These are phyloP conservation scores for Dendropsophus ebraccatus DNA, from an alignment of 2,113 vertebrate species.

Conservation along the genomic window DNA sequence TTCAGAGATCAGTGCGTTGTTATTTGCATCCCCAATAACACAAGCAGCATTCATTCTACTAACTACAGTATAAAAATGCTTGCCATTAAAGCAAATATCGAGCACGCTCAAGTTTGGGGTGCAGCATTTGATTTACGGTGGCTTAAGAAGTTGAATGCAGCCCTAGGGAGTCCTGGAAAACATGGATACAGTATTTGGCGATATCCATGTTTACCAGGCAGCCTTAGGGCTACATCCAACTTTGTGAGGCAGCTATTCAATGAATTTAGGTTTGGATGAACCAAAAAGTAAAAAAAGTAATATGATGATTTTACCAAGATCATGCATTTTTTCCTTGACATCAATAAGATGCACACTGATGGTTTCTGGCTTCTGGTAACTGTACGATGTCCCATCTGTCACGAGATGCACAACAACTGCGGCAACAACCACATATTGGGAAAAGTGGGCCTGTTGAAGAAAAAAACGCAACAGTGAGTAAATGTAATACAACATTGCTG, in stretches of 20 bases:
- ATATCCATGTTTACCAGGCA: no score
- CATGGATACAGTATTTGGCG: no score
- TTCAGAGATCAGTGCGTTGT: no score
- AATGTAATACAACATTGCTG: neutral
- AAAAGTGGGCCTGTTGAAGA: constrained; percentile 85
- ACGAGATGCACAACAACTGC: constrained; percentile 94
- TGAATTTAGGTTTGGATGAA: no score
- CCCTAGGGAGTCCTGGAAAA: no score
- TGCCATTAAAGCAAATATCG: neutral
- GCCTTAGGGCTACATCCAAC: no score
- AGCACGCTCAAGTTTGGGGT: no score
- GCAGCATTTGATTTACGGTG: no score
- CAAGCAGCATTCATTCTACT: neutral
- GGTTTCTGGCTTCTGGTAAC: constrained; percentile 91
- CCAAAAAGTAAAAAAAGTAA: no score
- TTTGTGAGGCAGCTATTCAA: no score
- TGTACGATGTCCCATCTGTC: constrained; percentile 88
- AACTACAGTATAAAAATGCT: neutral
- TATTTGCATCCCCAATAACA: neutral
- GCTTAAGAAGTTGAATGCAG: no score
- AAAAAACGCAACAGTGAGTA: constrained; percentile 36
- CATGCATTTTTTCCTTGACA: constrained; percentile 88
- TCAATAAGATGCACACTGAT: constrained; percentile 91
- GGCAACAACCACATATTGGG: constrained; percentile 93
- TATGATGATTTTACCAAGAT: constrained; percentile 78